Conservation (phyloP, 2,888 invertebrate genomes). For the Drosophila recens region DNA sequence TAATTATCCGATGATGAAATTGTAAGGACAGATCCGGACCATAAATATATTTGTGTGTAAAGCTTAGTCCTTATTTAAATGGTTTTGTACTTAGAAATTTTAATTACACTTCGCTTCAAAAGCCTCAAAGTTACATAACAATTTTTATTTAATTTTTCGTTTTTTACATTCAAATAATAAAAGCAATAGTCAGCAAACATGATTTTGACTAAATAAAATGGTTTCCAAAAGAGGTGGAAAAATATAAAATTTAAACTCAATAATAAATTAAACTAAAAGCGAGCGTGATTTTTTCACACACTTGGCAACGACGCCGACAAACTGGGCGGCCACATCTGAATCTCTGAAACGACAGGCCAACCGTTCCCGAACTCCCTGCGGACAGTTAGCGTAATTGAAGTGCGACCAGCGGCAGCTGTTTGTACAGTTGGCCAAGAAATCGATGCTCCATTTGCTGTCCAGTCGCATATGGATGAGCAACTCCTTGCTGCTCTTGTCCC, state of each 20-base stretch:
- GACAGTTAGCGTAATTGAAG: slow-evolving; percentile 42
- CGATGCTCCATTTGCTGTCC: slow-evolving; percentile 33
- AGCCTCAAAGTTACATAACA: no score
- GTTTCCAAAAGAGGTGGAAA: neutral
- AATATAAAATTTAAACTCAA: neutral
- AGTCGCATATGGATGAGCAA: slow-evolving; percentile 46
- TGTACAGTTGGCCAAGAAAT: slow-evolving; percentile 30
- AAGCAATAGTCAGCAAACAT: neutral
- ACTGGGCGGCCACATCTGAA: slow-evolving; percentile 36
- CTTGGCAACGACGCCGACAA: slow-evolving; percentile 23
- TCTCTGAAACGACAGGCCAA: slow-evolving; percentile 48
- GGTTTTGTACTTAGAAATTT: no score
- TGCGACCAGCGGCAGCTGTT: slow-evolving; percentile 49
- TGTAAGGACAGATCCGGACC: no score
- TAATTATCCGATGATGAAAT: no score
- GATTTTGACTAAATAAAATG: neutral
- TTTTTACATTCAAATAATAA: neutral
- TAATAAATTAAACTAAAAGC: neutral
- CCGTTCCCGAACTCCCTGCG: slow-evolving; percentile 40
- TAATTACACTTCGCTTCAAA: no score
- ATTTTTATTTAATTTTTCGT: neutral
- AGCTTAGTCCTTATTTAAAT: no score
- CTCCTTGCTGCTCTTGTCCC: slow-evolving; percentile 26
- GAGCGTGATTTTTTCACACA: slow-evolving; percentile 3
- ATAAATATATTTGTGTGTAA: no score